These are phyloP conservation scores for Nannobrachium achirus DNA, from an alignment of 2,113 vertebrate genomes.

Conservation along the genomic window DNA sequence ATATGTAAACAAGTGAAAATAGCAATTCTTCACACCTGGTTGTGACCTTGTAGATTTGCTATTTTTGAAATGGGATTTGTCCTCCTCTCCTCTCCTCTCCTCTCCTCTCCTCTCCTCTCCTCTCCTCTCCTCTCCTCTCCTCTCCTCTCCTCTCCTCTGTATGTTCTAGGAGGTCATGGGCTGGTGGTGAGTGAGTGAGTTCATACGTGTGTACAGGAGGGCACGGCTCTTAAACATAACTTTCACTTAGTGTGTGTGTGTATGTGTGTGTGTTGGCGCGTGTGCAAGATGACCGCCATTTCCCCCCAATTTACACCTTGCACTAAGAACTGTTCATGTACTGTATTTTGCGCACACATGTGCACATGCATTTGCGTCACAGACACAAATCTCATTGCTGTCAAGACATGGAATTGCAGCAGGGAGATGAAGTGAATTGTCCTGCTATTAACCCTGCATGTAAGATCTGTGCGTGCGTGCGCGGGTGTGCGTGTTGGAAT, in stretches of 20 bases:
- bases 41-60: too few relatives aligned
- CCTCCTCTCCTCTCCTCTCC: neutral
- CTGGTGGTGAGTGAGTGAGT: constrained; percentile 31
- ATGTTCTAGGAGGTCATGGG: too few relatives aligned
- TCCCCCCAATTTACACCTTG: constrained; percentile 2
- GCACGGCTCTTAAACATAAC: neutral
- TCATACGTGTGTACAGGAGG: neutral
- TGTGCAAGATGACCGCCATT: neutral
- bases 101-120: neutral
- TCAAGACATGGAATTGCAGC: neutral
- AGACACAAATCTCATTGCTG: neutral
- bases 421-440: neutral
- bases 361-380: neutral
- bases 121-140: neutral
- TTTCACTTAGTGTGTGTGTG: neutral
- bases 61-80: too few relatives aligned
- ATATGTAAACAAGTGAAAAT: too few relatives aligned
- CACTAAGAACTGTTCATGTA: neutral
- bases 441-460: neutral
- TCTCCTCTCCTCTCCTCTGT: neutral
- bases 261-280: neutral
- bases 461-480: neutral
- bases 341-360: too few relatives aligned
- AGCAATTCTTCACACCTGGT: too few relatives aligned
- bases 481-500: constrained; percentile 2